Base-by-base conservation (phyloP, 2,888 invertebrate genomes). In the Parnassius apollo region DNA sequence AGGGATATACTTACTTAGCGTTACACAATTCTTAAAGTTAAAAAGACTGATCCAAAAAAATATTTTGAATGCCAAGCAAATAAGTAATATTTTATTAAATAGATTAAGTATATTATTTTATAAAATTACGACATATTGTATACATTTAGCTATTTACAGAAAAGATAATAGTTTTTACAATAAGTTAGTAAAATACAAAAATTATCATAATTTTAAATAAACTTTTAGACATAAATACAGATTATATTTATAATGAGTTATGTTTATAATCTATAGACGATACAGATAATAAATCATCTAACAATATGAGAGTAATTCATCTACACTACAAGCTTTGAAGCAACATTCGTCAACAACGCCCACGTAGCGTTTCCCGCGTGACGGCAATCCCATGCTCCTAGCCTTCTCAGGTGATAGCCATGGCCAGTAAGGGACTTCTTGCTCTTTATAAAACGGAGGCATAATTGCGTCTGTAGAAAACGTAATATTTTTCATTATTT, bases 341-440 rank as follows among this genome's bases (percentile, higher is more conserved):
- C 62, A 63, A 44, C 62, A 63, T 55, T 63, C 62, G 55, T 63
- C 62, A 9, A 63, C 62, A 1, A 63, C 59, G 7, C 59, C 59
- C 35, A 59, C 51, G 18, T 44, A 59, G 2, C 62, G 58, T 45
- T 63, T 63, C 10, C 62, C 59, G 35, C 62, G 58, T 9, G 55
- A n/a, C 2, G 50, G 51, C 9, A 59, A n/a, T n/a, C 59, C 59
- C 55, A 59, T 35, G n/a, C 51, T 51, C 50, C 55, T 59, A 0
- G 62, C 54, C 44, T 55, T 59, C 35, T 63, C 62, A 22, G 55
- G 35, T 8, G 62, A 42, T 7, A 63, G 18, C 62, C 62, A 63
- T n/a, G 62, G 55, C 62, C 62, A 63, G 45, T 55, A 59, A 2
- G 54, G 42, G 8, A 59, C 13, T 11, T 59, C 59, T 42, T 51